Conservation (phyloP, 2,797 vertebrate genomes). For the Otolemur crassicaudatus region DNA sequence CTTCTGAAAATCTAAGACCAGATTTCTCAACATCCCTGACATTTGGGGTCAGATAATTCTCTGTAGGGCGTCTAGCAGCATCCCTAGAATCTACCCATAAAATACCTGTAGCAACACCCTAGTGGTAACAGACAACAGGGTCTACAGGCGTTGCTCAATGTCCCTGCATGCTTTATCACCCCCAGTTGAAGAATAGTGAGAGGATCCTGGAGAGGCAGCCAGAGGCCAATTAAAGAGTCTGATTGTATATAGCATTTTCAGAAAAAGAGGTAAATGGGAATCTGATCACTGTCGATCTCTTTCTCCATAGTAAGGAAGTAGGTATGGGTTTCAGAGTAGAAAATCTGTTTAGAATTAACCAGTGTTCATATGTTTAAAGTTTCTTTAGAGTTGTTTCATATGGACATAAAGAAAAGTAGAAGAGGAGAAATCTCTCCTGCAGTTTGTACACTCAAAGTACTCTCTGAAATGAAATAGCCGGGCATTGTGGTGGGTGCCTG, state of each 20-base stretch:
- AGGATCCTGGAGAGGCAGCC: neutral
- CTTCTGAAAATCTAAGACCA: neutral
- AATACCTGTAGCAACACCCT: neutral
- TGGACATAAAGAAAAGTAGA: neutral
- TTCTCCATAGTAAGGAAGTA: neutral
- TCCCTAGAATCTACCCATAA: neutral
- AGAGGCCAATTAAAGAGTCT: neutral
- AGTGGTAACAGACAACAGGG: neutral
- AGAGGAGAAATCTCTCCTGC: neutral
- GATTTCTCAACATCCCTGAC: neutral
- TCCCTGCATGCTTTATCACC: neutral
- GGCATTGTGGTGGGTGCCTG: too few species aligned
- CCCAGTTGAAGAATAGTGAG: neutral
- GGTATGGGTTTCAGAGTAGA: neutral
- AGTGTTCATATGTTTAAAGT: neutral
- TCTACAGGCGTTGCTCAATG: neutral
- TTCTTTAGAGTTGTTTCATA: constrained; percentile 33
- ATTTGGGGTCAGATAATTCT: neutral
- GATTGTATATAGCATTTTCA: neutral
- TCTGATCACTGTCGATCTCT: neutral
- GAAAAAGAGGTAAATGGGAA: neutral
- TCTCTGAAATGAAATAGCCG: neutral
- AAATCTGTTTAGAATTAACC: neutral
- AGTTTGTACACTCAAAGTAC: neutral
- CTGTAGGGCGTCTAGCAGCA: neutral